phyloP scores from a whole-genome alignment of 2,113 vertebrate genomes.

The Megaleporinus macrocephalus region DNA sequence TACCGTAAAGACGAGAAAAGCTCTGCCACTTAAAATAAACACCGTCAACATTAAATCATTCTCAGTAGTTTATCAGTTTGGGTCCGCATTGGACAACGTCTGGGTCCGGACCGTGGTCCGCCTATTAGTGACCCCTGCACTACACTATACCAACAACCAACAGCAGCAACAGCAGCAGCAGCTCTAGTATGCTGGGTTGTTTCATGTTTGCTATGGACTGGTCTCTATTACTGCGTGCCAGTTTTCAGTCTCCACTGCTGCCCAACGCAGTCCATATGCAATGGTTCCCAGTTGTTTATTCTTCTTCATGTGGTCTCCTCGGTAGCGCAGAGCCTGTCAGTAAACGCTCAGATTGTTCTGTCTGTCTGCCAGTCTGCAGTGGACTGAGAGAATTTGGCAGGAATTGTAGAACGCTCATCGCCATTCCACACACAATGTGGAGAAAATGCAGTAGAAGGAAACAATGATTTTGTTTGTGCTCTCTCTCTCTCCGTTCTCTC shows the following conservation, averaged over 20 bases:
- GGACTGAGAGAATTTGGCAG: background rate
- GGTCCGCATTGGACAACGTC: too few species aligned
- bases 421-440: background rate
- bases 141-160: too few species aligned
- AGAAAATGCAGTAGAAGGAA: slow-evolving; percentile 5
- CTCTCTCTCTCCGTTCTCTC: slow-evolving; percentile 25
- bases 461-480: slow-evolving; percentile 3
- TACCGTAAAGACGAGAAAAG: too few species aligned
- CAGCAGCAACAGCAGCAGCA: too few species aligned
- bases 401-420: background rate
- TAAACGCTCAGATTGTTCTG: background rate
- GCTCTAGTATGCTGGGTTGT: too few species aligned
- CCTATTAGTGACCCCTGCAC: too few species aligned
- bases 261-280: too few species aligned
- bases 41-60: too few species aligned
- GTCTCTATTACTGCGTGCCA: background rate
- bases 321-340: background rate
- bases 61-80: too few species aligned
- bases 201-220: too few species aligned
- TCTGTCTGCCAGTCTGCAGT: background rate
- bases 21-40: too few species aligned
- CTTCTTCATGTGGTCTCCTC: background rate
- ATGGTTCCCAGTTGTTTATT: background rate
- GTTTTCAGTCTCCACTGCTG: background rate
- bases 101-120: too few species aligned